A percentile compares a stretch with the other conserved stretches of the same genome.
Evolutionary conservation across 2,888 invertebrate genomes (phyloP).

Genomic region (Julus scandinavius): DNA sequence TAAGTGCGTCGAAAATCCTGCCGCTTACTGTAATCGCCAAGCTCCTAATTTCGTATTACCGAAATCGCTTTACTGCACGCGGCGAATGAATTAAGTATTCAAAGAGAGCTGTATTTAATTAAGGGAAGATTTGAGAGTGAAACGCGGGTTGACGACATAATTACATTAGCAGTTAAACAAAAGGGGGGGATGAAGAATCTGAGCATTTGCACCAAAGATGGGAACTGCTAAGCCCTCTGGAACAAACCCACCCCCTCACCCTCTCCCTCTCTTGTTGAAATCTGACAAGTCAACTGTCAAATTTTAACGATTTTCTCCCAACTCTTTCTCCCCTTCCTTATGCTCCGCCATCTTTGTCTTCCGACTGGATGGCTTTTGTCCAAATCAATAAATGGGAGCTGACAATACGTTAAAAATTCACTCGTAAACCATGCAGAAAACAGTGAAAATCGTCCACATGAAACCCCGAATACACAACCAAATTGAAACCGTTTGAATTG

Average conservation of each 20-base stretch:
- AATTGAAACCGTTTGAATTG: too few species aligned
- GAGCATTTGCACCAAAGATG: neutral
- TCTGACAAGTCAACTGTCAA: neutral
- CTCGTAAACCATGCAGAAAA: neutral
- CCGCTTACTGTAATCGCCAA: neutral
- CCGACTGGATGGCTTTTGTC: neutral
- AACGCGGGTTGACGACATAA: neutral
- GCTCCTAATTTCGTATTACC: neutral
- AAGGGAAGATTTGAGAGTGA: conserved; percentile 12
- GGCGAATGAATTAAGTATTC: neutral
- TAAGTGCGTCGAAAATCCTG: neutral
- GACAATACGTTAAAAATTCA: neutral
- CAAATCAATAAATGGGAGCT: neutral
- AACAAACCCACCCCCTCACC: too few species aligned
- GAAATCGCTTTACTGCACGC: neutral
- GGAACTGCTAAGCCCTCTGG: too few species aligned
- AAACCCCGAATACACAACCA: too few species aligned
- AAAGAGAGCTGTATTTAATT: neutral
- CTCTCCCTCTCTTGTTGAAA: neutral
- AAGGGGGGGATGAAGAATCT: neutral
- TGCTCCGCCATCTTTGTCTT: neutral
- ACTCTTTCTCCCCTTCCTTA: neutral
- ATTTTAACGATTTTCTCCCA: conserved; percentile 4
- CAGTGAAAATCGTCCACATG: neutral
- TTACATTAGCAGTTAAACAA: conserved; percentile 33